Evolutionary conservation across 2,797 vertebrate genomes (phyloP).

Genomic region (Xiphophorus birchmanni): DNA sequence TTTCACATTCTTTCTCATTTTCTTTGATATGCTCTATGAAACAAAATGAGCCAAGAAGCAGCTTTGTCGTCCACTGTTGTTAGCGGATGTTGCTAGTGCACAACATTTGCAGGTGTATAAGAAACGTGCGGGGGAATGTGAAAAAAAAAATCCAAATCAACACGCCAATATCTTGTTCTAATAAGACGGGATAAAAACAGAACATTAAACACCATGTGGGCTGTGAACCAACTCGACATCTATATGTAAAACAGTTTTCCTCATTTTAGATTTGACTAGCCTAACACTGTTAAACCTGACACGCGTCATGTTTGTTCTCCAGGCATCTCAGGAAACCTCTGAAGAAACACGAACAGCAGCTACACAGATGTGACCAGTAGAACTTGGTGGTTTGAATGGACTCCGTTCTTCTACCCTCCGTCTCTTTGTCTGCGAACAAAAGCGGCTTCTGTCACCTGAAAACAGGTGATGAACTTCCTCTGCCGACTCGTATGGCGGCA

Average conservation of each 20-base stretch:
- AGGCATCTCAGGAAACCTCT: slow-evolving; percentile 24
- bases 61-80: background rate
- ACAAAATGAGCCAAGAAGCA: too few relatives aligned
- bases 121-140: too few relatives aligned
- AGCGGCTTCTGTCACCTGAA: slow-evolving; percentile 48
- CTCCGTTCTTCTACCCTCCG: slow-evolving; percentile 25
- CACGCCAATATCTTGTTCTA: too few relatives aligned
- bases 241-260: background rate
- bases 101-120: too few relatives aligned
- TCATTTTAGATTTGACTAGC: slow-evolving; percentile 14
- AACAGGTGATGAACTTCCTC: slow-evolving; percentile 51
- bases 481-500: slow-evolving; percentile 23
- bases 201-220: background rate
- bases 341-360: slow-evolving; percentile 16
- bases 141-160: too few relatives aligned
- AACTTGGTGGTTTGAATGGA: slow-evolving; percentile 42
- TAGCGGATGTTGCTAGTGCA: too few relatives aligned
- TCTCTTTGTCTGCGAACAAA: slow-evolving; percentile 31
- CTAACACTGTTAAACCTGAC: background rate
- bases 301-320: slow-evolving; percentile 22
- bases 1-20: too few relatives aligned
- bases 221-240: background rate
- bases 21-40: too few relatives aligned
- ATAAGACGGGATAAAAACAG: too few relatives aligned
- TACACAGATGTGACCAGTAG: background rate